Percentiles rank a stretch among this genome's conserved stretches.
Conservation (phyloP, 2,888 invertebrate species). For the Metallyticus violacea region DNA sequence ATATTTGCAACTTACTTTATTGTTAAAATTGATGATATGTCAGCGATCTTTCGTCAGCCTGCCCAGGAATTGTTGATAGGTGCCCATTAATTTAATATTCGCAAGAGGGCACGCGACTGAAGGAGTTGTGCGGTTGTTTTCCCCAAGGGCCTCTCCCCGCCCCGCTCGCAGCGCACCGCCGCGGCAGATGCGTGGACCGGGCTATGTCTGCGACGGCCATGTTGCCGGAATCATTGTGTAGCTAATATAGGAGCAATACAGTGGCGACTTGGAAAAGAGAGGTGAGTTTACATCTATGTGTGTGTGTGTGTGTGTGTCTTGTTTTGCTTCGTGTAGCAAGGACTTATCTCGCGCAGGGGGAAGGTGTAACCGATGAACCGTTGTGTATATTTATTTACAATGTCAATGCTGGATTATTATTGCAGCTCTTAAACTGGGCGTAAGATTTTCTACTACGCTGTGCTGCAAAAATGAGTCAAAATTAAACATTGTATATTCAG, state of each 20-base stretch:
- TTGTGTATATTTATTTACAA: no score
- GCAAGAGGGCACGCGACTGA: no score
- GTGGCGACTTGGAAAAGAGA: no score
- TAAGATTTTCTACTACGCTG: no score
- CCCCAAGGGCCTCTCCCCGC: not conserved
- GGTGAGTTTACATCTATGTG: not conserved
- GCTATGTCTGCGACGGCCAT: not conserved
- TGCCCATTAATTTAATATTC: not conserved
- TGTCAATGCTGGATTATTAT: no score
- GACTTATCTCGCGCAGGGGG: no score
- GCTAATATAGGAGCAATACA: not conserved
- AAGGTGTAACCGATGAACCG: no score
- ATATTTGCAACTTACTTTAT: no score
- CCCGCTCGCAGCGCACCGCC: not conserved
- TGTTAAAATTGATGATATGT: no score
- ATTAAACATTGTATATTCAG: no score
- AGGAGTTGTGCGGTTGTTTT: not conserved
- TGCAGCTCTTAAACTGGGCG: no score
- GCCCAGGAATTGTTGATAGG: not conserved
- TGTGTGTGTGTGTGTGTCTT: not conserved
- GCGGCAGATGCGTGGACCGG: not conserved
- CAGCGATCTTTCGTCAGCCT: not conserved
- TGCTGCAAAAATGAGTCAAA: no score
- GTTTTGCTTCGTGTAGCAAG: not conserved
- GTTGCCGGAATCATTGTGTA: not conserved